Evolutionary conservation across 1,140 invertebrate species (phyloP), one percentile per base, ranked within the genome.

Genomic region (Neelides sp.): DNA sequence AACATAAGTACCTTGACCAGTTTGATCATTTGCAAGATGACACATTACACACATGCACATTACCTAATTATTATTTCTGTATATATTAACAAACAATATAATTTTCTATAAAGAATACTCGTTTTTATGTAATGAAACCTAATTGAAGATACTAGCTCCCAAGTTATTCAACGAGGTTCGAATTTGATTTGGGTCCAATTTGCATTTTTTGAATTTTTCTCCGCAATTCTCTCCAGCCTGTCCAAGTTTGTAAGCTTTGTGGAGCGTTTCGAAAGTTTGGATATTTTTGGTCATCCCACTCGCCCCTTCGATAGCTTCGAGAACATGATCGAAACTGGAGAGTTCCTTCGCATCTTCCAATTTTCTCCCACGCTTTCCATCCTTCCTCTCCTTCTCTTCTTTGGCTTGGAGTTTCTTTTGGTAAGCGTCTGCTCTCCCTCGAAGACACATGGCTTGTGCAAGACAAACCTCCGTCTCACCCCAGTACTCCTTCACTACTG

Each of bases 261-360:
- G 40, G 10, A 55, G 34, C 2, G 45, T 13, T 5, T 43, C 32
- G 23, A 55, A 45, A 7, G 41, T 23, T 13, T 47, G 53, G 3
- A 44, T 28, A 10, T 50, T 28, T 32, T 17, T 23, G 3, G 46
- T 49, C n/a, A n/a, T n/a, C n/a, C n/a, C n/a, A n/a, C n/a, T n/a
- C n/a, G 50, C 46, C 12, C 48, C 53, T 13, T 50, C 15, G 3
- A 50, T 2, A 1, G 53, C 48, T 22, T 55, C 53, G 10, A 55
- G 41, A 12, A 55, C 19, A n/a, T 55, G 53, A 3, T 55, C 53
- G 35, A 55, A 39, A 0, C 39, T 55, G 8, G 53, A 34, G 15
- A 50, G 22, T 17, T 50, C 20, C 19, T 42, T 28, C 0, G 15
- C 5, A 4, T 49, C 39, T 4, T 54, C 52, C n/a, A n/a, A n/a